Conservation (phyloP, 2,113 vertebrate species). For the Myrmecophaga tridactyla region DNA sequence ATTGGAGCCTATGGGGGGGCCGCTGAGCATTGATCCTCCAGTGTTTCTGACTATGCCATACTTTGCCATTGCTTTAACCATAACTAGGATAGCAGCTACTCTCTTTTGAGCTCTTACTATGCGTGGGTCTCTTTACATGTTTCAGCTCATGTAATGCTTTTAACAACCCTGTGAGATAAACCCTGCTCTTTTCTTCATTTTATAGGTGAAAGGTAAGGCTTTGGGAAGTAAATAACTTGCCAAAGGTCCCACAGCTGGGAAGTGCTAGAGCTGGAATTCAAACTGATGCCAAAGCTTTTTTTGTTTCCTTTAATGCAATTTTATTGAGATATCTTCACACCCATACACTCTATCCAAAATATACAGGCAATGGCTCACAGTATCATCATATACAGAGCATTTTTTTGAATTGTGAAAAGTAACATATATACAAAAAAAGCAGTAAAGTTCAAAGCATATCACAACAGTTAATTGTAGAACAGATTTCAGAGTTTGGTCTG, state of each 20-base stretch:
- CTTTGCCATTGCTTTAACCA: background rate
- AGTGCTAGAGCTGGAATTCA: background rate
- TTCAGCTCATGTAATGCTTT: background rate
- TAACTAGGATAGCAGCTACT: background rate
- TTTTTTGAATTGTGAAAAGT: no score
- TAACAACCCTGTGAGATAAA: background rate
- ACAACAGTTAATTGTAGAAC: no score
- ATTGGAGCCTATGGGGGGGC: background rate
- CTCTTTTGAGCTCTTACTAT: background rate
- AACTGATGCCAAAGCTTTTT: no score
- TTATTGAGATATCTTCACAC: no score
- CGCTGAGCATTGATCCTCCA: background rate
- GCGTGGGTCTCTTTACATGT: background rate
- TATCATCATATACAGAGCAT: no score
- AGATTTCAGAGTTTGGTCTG: no score
- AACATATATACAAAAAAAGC: no score
- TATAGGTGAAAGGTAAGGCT: background rate
- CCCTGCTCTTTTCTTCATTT: background rate
- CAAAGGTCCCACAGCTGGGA: background rate
- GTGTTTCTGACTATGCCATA: background rate
- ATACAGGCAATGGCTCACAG: no score
- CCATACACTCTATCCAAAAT: no score
- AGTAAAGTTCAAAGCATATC: no score
- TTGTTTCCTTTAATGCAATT: no score
- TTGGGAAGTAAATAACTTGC: background rate